Evolutionary conservation across 2,888 invertebrate species (phyloP), one percentile per base, ranked within the genome.

Genomic region (Patella ulyssiponensis): DNA sequence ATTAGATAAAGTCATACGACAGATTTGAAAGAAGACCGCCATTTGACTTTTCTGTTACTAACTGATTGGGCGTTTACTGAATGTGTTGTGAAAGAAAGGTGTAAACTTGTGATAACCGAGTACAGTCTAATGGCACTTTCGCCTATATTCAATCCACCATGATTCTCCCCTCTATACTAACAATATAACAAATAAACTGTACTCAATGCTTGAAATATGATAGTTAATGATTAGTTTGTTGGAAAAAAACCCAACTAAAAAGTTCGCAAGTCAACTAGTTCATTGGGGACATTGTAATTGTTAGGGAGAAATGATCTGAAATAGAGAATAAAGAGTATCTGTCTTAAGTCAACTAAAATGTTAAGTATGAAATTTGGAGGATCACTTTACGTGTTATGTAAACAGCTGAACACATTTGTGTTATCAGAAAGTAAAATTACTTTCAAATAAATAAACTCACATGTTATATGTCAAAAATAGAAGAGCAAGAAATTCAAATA

Each of bases 1-100:
- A 77, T 77, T 74, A 77, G 77, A 77, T 74, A 74, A 73, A 77
- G 73, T 44, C 44, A 64, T 64, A 64, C 23, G 64, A 64, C 64
- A 64, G 64, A 64, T 64, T 64, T 64, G 64, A 64, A 64, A 64
- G 64, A 64, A 64, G 64, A 64, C 64, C 64, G 64, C 64, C 64
- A 64, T 64, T 64, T 64, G 64, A 64, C 64, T 64, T 64, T 64
- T 64, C 64, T 64, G 20, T 64, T 64, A 64, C 64, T 64, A 64
- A 64, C 64, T 64, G 64, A 64, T 64, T 64, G 64, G 64, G 64
- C 64, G 64, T 64, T 64, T 64, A 64, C 64, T 64, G 20, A 64
- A 20, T 64, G 20, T 64, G 23, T 64, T 64, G 20, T 20, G 64
- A 64, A 64, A 64, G 64, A 64, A 64, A 64, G 64, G 64, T 64